Conservation (phyloP, 2,888 invertebrate species). For the Heliconius erato region DNA sequence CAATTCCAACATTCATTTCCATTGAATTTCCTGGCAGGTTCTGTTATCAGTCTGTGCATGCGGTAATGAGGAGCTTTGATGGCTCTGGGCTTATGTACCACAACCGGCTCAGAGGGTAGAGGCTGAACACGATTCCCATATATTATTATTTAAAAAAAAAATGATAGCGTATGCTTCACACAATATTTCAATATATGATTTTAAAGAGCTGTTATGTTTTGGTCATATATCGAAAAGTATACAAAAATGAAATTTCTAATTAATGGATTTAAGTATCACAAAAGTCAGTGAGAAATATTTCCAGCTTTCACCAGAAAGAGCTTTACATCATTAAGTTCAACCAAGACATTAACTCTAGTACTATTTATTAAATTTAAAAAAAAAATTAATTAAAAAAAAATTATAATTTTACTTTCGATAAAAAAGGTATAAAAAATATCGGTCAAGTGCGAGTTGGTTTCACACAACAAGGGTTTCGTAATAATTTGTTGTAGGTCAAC, state of each 20-base stretch:
- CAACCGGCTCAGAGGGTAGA: neutral
- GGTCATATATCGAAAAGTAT: too few species aligned
- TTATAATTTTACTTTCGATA: neutral
- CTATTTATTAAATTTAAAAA: neutral
- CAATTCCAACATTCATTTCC: neutral
- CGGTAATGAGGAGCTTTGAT: neutral
- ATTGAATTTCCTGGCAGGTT: neutral
- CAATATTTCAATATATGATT: too few species aligned
- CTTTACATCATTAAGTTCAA: neutral
- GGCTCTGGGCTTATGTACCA: neutral
- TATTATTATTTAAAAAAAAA: too few species aligned
- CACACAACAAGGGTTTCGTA: too few species aligned
- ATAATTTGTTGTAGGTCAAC: too few species aligned
- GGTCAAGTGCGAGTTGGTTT: too few species aligned
- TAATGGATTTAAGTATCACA: too few species aligned
- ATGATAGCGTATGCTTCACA: too few species aligned
- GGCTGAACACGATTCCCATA: too few species aligned
- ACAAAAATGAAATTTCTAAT: too few species aligned
- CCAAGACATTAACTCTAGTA: neutral
- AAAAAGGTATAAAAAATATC: neutral
- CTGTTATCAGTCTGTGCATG: slow-evolving; percentile 1
- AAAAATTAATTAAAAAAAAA: slow-evolving; percentile 1
- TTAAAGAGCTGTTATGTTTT: too few species aligned
- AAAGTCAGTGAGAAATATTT: too few species aligned
- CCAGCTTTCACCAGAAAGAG: neutral